Evolutionary conservation across 1,140 invertebrate genomes (phyloP).

Genomic region (Drosophila sproati): DNA sequence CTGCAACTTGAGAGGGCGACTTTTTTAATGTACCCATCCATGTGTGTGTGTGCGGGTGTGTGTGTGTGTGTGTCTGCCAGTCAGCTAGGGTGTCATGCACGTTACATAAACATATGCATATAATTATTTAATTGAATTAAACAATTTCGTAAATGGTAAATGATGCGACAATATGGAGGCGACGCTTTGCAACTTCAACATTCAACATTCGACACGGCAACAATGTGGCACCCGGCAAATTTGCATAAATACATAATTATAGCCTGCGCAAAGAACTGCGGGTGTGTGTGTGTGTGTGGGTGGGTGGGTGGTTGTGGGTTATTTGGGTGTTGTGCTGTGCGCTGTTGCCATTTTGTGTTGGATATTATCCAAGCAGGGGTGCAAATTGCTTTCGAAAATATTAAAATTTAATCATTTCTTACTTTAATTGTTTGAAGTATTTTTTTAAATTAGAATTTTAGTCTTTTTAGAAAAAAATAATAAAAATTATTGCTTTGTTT

Average conservation of each 20-base stretch:
- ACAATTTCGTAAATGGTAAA: conserved; percentile 81
- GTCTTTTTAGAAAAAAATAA: no score
- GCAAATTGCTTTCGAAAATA: not conserved
- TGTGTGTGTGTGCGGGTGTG: conserved; percentile 13
- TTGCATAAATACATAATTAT: conserved; percentile 80
- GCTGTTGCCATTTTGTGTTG: conserved; percentile 1
- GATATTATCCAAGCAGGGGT: not conserved
- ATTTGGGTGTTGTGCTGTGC: not conserved
- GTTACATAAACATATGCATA: conserved; percentile 55
- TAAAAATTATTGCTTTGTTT: no score
- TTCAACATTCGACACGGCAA: conserved; percentile 14
- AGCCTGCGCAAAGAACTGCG: conserved; percentile 11
- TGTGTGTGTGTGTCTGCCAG: conserved; percentile 24
- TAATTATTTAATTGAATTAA: conserved; percentile 79
- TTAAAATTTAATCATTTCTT: not conserved
- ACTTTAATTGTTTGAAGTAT: no score
- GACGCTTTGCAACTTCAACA: conserved; percentile 32
- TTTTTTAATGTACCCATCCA: conserved; percentile 63
- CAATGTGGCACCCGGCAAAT: conserved; percentile 36
- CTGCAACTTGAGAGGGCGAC: conserved; percentile 7
- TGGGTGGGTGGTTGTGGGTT: not conserved
- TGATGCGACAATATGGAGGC: conserved; percentile 77
- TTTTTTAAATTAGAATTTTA: no score
- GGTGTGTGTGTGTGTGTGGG: not conserved
- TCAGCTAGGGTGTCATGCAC: conserved; percentile 65